Base-by-base conservation (phyloP, 2,888 invertebrate genomes). In the Lithophane semibrunnea region DNA sequence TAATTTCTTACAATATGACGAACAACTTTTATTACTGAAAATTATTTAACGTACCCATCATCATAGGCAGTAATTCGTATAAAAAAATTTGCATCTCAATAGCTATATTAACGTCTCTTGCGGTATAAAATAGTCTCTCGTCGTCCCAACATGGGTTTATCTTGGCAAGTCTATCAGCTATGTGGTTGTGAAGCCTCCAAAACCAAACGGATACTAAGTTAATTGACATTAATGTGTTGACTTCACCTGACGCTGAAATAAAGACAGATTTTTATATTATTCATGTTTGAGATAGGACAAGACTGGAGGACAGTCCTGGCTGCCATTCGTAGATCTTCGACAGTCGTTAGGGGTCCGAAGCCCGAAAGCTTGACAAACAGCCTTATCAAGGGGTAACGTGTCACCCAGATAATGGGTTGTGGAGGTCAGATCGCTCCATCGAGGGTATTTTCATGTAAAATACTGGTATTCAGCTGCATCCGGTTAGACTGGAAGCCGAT, bases 131-230 rank as follows among this genome's bases (percentile, higher is more conserved):
- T 3, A 92, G 78, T 66, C 79, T 84, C 0, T 93, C 90, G 12
- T 94, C 93, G 13, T 86, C 79, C 93, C 93, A 93, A 70, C 89
- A 90, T 0, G 92, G 92, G 71, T 93, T 93, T 1, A 93, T 68
- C 7, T 73, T 68, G 0, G 86, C 77, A 37, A 93, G 81, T 13
- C 87, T 67, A 0, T 77, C 79, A 0, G 92, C 93, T 37, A 93
- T 86, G 3, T 80, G 71, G 60, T 93, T 93, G 76, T 93, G 93
- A 18, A 90, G 86, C n/a, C 93, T 88, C 91, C 91, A 92, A n/a
- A 91, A 89, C 88, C 91, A 91, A 42, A 93, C 87, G 0, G 86
- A 63, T 7, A 91, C 82, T 3, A 93, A 67, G 49, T 91, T 92
- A 1, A 84, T 78, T 9, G 67, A 3, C 0, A 77, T 49, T 21